Percentiles rank a stretch among this genome's conserved stretches.
Conservation (phyloP, 2,888 invertebrate species). For the Junonia oenone region DNA sequence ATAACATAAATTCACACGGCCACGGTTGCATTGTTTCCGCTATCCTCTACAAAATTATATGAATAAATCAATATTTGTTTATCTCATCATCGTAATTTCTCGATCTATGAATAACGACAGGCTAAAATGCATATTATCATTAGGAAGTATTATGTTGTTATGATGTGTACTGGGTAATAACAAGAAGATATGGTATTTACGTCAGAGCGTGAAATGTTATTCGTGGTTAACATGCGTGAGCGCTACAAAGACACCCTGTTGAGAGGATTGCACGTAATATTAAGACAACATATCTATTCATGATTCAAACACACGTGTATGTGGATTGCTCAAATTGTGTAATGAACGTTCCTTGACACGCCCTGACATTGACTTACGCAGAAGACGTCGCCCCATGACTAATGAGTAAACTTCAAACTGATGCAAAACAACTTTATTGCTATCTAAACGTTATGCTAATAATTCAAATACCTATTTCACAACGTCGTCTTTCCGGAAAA, state of each 20-base stretch:
- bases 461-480: neutral
- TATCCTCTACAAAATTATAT: neutral
- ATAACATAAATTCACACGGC: constrained; percentile 7
- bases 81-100: neutral
- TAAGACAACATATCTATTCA: constrained; percentile 1
- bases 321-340: constrained; percentile 5
- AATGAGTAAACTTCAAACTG: neutral
- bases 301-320: constrained; percentile 17
- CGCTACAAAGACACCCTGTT: neutral
- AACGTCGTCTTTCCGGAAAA: neutral
- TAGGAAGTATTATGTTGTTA: neutral
- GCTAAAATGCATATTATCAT: no score
- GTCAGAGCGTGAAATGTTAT: neutral
- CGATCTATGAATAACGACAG: no score
- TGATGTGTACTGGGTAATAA: constrained; percentile 1
- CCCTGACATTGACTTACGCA: constrained; percentile 42
- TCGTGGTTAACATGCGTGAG: neutral
- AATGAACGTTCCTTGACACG: constrained; percentile 32
- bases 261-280: neutral
- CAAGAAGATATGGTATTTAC: neutral
- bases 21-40: constrained; percentile 14
- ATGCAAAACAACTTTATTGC: neutral
- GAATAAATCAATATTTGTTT: neutral
- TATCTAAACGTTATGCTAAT: neutral
- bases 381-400: constrained; percentile 26